These are phyloP conservation scores for Gymnarchus niloticus DNA, from an alignment of 2,113 vertebrate species.

Conservation along the genomic window DNA sequence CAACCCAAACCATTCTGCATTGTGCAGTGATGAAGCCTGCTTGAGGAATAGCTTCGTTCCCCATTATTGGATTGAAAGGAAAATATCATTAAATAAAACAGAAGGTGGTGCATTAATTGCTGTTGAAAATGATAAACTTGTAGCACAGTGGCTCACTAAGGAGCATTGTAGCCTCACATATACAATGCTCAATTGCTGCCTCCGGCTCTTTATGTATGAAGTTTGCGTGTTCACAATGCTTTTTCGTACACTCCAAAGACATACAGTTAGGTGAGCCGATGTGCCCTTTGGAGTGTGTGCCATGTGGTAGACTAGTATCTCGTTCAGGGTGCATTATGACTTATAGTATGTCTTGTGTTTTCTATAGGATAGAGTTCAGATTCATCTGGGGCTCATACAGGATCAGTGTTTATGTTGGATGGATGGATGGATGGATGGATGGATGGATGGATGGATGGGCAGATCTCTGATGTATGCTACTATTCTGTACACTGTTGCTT, in stretches of 20 bases:
- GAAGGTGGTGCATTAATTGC: neutral
- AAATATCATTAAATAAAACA: too few relatives aligned
- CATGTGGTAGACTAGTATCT: neutral
- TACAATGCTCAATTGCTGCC: too few relatives aligned
- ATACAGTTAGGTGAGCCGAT: neutral
- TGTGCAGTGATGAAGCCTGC: neutral
- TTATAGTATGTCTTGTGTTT: neutral
- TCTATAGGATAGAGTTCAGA: neutral
- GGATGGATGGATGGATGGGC: neutral
- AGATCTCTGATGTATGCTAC: neutral
- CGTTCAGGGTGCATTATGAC: too few relatives aligned
- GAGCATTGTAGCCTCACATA: neutral
- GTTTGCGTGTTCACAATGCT: neutral
- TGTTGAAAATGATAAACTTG: neutral
- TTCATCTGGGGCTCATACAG: neutral
- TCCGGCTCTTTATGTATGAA: neutral
- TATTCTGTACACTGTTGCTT: neutral
- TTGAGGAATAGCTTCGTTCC: too few relatives aligned
- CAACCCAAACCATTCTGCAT: neutral
- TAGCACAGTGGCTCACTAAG: neutral
- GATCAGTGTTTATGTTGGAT: neutral
- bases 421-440: neutral
- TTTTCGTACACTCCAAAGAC: too few relatives aligned
- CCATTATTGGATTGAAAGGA: too few relatives aligned
- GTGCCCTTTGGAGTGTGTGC: neutral